Base-by-base conservation (phyloP, 2,113 vertebrate genomes). In the Amazona guildingii region DNA sequence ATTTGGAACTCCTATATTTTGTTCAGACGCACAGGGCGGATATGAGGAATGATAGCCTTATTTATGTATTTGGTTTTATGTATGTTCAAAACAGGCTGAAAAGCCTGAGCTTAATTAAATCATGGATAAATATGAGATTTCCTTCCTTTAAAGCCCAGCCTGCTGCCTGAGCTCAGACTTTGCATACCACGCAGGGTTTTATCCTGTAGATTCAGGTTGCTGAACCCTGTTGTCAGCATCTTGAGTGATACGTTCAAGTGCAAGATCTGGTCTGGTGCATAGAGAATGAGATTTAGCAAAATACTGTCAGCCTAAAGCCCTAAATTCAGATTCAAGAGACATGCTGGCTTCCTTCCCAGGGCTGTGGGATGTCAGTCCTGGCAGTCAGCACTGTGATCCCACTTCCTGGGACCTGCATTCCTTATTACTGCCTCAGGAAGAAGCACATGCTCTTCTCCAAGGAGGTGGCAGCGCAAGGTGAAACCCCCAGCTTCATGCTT, bases 51-150 rank as follows among this genome's bases (percentile, higher is more conserved):
- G 14, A 79, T 93, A 96, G 29, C 81, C 21, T 90, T 86, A 93
- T 76, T 59, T 86, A 44, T 72, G 2, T 83, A 62, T 94, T 94
- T 94, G 54, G 83, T 94, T 96, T 83, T 44, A 55, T 92, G 46
- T 92, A 64, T 94, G 94, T 94, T 87, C 85, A 75, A 93, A 91
- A 83, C 37, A 74, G 69, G 29, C 29, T 81, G 67, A 92, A 94
- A 72, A 91, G 28, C 52, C 48, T 54, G 73, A 69, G 85, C 83
- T 90, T 96, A 95, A 90, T 96, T 86, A 89, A 91, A 96, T 91
- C 41, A 95, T 95, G 85, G 95, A 96, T 97, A 96, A 97, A 92
- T 90, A 94, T 66, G 91, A 94, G 81, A 77, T 89, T 94, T 89
- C 29, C 43, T 96, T 61, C 74, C 8, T 66, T 79, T 70, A 83